Conservation (phyloP, 1,140 invertebrate genomes). For the Drosophila ananassae region DNA sequence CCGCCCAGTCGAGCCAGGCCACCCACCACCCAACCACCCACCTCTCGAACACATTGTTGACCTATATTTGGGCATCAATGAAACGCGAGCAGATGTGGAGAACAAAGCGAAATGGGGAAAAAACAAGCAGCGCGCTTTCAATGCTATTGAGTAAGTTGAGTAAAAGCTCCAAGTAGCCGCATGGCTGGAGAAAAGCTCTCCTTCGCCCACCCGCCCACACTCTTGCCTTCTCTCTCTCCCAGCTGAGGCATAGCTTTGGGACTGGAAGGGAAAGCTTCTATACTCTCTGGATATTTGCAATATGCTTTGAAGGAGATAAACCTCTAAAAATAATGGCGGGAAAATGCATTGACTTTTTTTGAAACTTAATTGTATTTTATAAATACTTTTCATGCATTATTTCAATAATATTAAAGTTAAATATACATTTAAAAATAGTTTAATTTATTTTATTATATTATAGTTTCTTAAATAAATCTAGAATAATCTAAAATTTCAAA, state of each 20-base stretch:
- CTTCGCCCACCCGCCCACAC: background rate
- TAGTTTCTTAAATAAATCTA: no score
- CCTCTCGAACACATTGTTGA: slow-evolving; percentile 69
- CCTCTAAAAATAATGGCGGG: background rate
- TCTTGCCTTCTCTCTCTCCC: background rate
- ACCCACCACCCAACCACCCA: slow-evolving; percentile 3
- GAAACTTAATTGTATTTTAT: no score
- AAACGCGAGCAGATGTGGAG: slow-evolving; percentile 55
- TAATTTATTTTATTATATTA: no score
- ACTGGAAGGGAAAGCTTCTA: slow-evolving; percentile 59
- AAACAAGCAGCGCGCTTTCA: slow-evolving; percentile 30
- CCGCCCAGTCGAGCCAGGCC: background rate
- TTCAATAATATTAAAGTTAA: no score
- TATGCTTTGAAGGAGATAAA: slow-evolving; percentile 7
- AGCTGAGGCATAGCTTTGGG: slow-evolving; percentile 25
- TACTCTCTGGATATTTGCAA: slow-evolving; percentile 4
- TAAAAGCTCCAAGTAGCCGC: slow-evolving; percentile 53
- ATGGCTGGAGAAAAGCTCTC: slow-evolving; percentile 39
- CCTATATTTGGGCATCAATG: slow-evolving; percentile 84
- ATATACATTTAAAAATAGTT: no score
- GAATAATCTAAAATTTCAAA: background rate
- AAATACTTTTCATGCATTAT: no score
- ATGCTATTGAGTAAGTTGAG: slow-evolving; percentile 48
- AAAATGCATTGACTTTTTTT: background rate
- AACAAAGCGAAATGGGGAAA: slow-evolving; percentile 2